Evolutionary conservation across 2,113 vertebrate genomes (phyloP).

Genomic region (Guaruba guarouba): DNA sequence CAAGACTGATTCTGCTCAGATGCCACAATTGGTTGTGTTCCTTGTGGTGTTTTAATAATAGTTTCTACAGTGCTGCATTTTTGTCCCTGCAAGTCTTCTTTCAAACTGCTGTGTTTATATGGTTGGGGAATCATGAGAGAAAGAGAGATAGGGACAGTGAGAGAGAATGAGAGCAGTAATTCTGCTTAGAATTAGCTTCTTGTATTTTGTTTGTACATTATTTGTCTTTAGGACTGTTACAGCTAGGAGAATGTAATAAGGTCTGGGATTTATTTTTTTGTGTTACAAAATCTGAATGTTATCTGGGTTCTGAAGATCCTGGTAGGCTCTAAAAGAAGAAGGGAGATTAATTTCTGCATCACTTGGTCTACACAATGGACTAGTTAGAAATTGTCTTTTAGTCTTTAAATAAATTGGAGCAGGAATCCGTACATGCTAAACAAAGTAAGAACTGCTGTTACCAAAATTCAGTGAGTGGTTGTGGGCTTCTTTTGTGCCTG

Average conservation of each 20-base stretch:
- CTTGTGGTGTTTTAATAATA: constrained; percentile 57
- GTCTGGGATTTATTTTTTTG: constrained; percentile 17
- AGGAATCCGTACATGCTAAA: not conserved
- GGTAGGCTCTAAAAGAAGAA: constrained; percentile 8
- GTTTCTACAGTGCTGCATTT: constrained; percentile 32
- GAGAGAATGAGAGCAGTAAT: constrained; percentile 7
- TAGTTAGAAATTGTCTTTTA: constrained; percentile 25
- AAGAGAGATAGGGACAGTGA: not conserved
- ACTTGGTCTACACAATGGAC: not conserved
- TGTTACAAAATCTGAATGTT: constrained; percentile 14
- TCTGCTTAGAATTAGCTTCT: constrained; percentile 32
- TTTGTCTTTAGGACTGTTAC: not conserved
- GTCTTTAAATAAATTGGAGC: not conserved
- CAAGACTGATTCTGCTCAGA: not conserved
- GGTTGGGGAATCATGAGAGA: not conserved
- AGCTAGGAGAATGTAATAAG: not conserved
- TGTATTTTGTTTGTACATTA: not conserved
- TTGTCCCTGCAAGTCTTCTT: constrained; percentile 44
- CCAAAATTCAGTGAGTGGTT: not conserved
- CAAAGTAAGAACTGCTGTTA: not conserved
- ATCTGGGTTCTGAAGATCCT: constrained; percentile 4
- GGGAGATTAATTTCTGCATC: constrained; percentile 46
- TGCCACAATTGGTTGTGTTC: constrained; percentile 12
- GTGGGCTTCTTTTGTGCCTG: not conserved
- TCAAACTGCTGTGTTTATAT: constrained; percentile 14